Base-by-base conservation (phyloP, 2,113 vertebrate species). In the Carassius gibelio region DNA sequence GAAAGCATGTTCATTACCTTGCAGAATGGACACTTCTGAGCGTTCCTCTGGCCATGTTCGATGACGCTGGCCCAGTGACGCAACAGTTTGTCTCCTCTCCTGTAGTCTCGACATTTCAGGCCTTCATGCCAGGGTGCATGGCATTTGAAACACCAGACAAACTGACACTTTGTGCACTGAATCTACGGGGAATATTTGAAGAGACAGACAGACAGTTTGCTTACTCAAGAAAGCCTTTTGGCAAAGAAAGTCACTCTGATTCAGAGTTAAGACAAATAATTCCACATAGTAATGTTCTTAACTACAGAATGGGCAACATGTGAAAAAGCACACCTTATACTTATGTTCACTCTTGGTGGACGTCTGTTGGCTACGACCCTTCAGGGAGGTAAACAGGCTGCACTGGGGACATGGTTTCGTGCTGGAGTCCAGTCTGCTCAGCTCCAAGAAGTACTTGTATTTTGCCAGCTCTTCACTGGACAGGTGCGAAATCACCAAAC, bases 61-160 rank as follows among this genome's bases (percentile, higher is more conserved):
- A 99, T 96, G 90, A 97, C 96, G 8, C 95, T 97, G 89, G 98
- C 98, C 98, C 98, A 99, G 91, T 95, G 95, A 90, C 96, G 96
- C 82, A 99, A 93, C 88, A 98, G 92, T 88, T 99, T 99, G 95
- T 99, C 98, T 88, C 98, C 98, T 89, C 96, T 98, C 90, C 95
- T 96, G 94, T 98, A 99, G 64, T 99, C 97, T 80, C 96, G 97
- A 91, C 98, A 99, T 90, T 97, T 99, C 88, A 99, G 91, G 0
- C 97, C 97, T 89, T 97, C 96, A 88, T 99, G 98, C 98, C 98
- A 99, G 78, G 98, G 98, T n/a, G 98, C 95, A 74, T 99, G 98
- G 95, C 98, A 99, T 93, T 97, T 99, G 92, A 99, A 99, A 96
- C 98, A 99, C 98, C 98, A 99, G 89, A 99, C 90, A 91, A 99